A percentile compares a stretch with the other conserved stretches of the same genome.
These are phyloP conservation scores for Pipra filicauda DNA, from an alignment of 2,113 vertebrate species.

Conservation along the genomic window DNA sequence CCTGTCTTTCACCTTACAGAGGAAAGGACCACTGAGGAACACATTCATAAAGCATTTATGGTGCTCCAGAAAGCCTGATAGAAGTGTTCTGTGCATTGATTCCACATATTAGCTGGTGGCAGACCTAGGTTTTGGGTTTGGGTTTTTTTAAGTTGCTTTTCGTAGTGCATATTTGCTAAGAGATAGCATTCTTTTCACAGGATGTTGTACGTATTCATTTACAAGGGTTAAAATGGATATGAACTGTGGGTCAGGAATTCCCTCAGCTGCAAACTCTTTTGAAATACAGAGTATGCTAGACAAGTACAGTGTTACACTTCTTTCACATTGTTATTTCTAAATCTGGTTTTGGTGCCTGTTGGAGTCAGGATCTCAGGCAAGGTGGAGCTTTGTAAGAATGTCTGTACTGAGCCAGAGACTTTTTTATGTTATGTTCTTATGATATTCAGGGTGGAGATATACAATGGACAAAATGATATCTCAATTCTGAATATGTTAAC, in stretches of 20 bases:
- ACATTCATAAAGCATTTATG: background rate
- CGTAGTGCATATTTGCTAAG: background rate
- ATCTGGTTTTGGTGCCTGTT: background rate
- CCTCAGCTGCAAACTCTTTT: background rate
- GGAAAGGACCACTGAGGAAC: background rate
- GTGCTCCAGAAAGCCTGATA: background rate
- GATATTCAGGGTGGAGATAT: background rate
- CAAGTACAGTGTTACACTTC: background rate
- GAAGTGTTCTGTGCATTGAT: background rate
- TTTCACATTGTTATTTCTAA: background rate
- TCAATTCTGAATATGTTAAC: background rate
- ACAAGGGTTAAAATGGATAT: background rate
- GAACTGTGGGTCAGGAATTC: background rate
- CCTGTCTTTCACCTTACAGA: background rate
- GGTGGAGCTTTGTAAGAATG: background rate
- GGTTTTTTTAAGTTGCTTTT: background rate
- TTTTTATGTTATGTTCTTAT: background rate
- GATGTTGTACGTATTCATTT: background rate
- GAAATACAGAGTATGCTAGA: background rate
- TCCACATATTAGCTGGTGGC: background rate
- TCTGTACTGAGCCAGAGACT: background rate
- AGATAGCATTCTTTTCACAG: background rate
- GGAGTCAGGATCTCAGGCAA: background rate
- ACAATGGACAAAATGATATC: accelerated
- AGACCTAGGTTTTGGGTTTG: background rate